Evolutionary conservation across 1,140 invertebrate genomes (phyloP), one percentile per base, ranked within the genome.

Genomic region (Bactericera cockerelli): DNA sequence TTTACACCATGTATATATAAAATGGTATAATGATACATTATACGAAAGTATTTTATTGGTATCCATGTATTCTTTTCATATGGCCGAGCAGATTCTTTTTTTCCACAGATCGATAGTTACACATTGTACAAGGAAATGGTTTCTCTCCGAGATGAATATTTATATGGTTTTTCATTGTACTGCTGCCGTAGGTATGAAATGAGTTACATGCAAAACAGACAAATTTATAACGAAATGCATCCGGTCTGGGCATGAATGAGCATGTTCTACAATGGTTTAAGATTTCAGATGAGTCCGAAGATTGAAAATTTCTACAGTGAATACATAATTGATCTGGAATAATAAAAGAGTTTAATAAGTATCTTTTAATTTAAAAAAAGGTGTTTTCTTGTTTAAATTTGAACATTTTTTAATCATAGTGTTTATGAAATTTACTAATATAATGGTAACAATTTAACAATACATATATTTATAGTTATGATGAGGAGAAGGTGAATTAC

Each of bases 111-210:
- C 42, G 6, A n/a, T 49, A 49, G 3, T 49, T n/a, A n/a, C 42
- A 49, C 6, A 22, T 19, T 4, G 6, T 22, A 49, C 42, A 49
- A 4, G n/a, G 4, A 49, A 19, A 49, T 49, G 42, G 42, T 49
- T 49, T 49, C 22, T 4, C 42, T 4, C 42, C 42, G 4, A 49
- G 22, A n/a, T 49, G 42, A 49, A 49, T 22, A 49, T 49, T 19
- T 49, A 49, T 49, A 49, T 49, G 42, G n/a, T 22, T 49, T 49
- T 49, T 49, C n/a, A 49, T 49, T 31, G 13, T 31, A 13, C 28
- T 31, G 28, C 28, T 31, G 28, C 28, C 4, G 13, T 13, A 13
- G 28, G 28, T 31, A 31, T 49, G 22, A 49, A 49, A 49, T 31
- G 22, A 49, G 22, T n/a, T 49, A 49, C 42, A 49, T 10, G 42